A percentile compares a stretch with the other conserved stretches of the same genome.
These are phyloP conservation scores for Cheilosia urbana DNA, from an alignment of 2,888 invertebrate genomes.

Conservation along the genomic window DNA sequence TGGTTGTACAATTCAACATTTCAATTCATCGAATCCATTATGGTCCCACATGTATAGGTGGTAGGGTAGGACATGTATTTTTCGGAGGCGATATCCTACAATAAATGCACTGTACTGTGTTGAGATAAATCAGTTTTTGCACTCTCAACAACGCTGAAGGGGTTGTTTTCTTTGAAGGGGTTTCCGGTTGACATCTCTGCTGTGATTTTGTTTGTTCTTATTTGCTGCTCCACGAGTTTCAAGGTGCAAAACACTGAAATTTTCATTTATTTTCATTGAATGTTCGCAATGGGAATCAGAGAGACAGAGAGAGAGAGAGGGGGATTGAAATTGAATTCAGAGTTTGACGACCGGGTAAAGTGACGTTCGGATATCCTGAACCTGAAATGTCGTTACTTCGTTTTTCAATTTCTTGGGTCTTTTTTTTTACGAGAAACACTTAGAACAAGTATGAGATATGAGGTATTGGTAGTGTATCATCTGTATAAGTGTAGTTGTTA, in stretches of 20 bases:
- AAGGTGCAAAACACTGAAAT: slow-evolving; percentile 65
- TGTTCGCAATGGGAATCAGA: neutral
- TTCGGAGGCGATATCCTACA: slow-evolving; percentile 5
- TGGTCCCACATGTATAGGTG: neutral
- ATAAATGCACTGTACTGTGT: slow-evolving; percentile 62
- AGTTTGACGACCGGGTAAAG: slow-evolving; percentile 70
- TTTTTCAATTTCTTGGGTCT: slow-evolving; percentile 6
- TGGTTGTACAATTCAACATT: slow-evolving; percentile 40
- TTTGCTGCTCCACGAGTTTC: slow-evolving; percentile 28
- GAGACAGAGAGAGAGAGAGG: neutral
- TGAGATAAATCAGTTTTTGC: slow-evolving; percentile 71
- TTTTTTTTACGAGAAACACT: slow-evolving; percentile 31
- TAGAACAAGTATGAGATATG: slow-evolving; percentile 18
- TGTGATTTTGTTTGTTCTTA: slow-evolving; percentile 13
- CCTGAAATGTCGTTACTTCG: slow-evolving; percentile 52
- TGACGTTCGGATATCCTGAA: slow-evolving; percentile 67
- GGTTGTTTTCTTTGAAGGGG: slow-evolving; percentile 47
- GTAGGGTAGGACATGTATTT: slow-evolving; percentile 25
- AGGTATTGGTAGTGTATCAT: slow-evolving; percentile 24
- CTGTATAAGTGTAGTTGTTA: slow-evolving; percentile 39
- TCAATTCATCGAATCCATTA: slow-evolving; percentile 57
- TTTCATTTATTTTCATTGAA: slow-evolving; percentile 44
- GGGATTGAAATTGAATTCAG: slow-evolving; percentile 54
- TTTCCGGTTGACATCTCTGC: slow-evolving; percentile 21
- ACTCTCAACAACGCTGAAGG: slow-evolving; percentile 43